phyloP scores from a whole-genome alignment of 2,888 invertebrate genomes.

The Agrochola lota region DNA sequence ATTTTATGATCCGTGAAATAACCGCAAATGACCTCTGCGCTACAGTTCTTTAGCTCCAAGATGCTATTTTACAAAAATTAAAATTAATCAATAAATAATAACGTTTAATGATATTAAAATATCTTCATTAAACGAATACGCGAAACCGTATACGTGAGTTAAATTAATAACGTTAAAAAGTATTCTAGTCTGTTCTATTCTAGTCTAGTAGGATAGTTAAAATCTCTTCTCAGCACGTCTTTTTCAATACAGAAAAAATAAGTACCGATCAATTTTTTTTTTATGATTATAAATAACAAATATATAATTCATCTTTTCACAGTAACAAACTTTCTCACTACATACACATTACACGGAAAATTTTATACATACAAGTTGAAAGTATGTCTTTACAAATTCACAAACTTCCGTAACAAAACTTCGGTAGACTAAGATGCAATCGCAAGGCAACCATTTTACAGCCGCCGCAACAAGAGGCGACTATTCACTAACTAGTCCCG shows the following conservation, averaged over 20 bases:
- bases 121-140: too few species aligned
- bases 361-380: not conserved
- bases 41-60: too few species aligned
- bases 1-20: too few species aligned
- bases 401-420: constrained; percentile 33
- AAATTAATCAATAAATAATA: too few species aligned
- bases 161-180: too few species aligned
- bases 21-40: not conserved
- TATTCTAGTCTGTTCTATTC: not conserved
- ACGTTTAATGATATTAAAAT: too few species aligned
- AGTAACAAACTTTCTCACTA: not conserved
- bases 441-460: constrained; percentile 34
- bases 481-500: constrained; percentile 59
- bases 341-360: not conserved
- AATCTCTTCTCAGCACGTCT: not conserved
- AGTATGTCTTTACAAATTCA: not conserved
- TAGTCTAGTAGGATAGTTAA: not conserved
- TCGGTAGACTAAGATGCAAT: constrained; percentile 25
- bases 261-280: not conserved
- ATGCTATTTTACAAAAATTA: not conserved
- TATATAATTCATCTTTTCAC: not conserved
- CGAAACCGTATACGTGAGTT: too few species aligned
- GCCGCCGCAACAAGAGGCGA: constrained; percentile 43
- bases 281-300: not conserved
- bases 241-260: not conserved